Evolutionary conservation across 1,140 invertebrate genomes (phyloP), one percentile per base, ranked within the genome.

Genomic region (Wiebesia pumilae): DNA sequence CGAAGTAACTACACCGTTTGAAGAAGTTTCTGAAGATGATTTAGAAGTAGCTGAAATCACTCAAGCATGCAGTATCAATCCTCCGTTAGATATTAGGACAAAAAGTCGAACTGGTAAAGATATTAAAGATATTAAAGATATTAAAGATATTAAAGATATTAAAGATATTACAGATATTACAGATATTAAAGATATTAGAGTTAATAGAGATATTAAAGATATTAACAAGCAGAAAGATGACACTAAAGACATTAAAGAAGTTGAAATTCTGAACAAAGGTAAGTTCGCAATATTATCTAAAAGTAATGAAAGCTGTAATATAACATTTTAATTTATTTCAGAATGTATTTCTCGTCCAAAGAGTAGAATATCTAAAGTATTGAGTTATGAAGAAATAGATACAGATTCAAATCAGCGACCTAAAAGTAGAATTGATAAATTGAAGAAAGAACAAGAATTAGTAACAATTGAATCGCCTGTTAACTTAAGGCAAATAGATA

Each of bases 21-120:
- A 75, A 62, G 84, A 86, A 21, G 69, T 71, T 73, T 83, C 62
- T 14, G 81, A 86, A 38, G 71, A 83, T 33, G 85, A 87, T 69
- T 80, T 35, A 62, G 85, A 83, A 71, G 43, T 87, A 30, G 38
- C 54, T 79, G 47, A 33, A 35, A 79, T 87, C 9, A 83, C 10
- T 83, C 12, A 87, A 43, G 71, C 67, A 16, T 30, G 7, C 24
- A 54, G 9, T 67, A 4, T 7, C 1, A 65, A 7, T 27, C 38
- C 69, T 14, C 1, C 30, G 54, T 12, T 30, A 62, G 19, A 16
- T 7, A 12, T 24, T 51, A 78, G 75, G 6, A n/a, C 65, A 16
- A 85, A 85, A 38, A 85, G 84, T 69, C 65, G 69, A 43, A 27
- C 9, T 71, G 43, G 78, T 62, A 80, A 81, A 65, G 21, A 14